Base-by-base conservation (phyloP, 2,113 vertebrate species). In the Ophthalmolycus amberensis region DNA sequence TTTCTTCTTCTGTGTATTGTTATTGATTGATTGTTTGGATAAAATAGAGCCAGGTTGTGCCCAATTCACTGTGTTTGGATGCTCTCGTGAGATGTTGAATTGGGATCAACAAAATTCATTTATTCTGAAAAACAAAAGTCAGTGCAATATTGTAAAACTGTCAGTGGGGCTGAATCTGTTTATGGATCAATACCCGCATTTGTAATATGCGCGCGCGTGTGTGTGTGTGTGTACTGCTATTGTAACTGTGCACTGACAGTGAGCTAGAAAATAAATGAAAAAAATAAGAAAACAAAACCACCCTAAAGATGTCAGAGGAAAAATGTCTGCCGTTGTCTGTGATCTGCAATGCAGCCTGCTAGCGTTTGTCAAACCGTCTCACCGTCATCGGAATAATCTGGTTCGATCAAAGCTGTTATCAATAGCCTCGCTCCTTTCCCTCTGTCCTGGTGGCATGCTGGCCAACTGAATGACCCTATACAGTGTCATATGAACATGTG, bases 361-460 rank as follows among this genome's bases (percentile, higher is more conserved):
- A 22, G 34, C 4, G 22, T 86, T 66, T 70, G 74, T 81, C 68
- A 75, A 70, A 68, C 37, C 14, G 7, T 70, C 63, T 56, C 70
- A 76, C 44, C 77, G 0, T 73, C 88, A 76, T 66, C 44, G 74
- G 68, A 83, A 82, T 68, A 71, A 79, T 79, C 46, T 12, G 73
- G 65, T 80, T 83, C 59, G 22, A 74, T 86, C 66, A 85, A 42
- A 86, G 46, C 78, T 85, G 48, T 85, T 83, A 86, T 86, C 70
- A 86, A 75, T 74, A 62, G 74, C 70, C 71, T 63, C 11, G 12
- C 65, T 77, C 63, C 44, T 71, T 60, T 83, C 50, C n/a, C 68
- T 71, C 54, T 83, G 79, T 80, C 58, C 82, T 77, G 80, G 71
- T 85, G 84, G 82, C 75, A 76, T 37, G 67, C 48, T 54, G 84